Base-by-base conservation (phyloP, 2,888 invertebrate genomes). In the Dynastes tityus region DNA sequence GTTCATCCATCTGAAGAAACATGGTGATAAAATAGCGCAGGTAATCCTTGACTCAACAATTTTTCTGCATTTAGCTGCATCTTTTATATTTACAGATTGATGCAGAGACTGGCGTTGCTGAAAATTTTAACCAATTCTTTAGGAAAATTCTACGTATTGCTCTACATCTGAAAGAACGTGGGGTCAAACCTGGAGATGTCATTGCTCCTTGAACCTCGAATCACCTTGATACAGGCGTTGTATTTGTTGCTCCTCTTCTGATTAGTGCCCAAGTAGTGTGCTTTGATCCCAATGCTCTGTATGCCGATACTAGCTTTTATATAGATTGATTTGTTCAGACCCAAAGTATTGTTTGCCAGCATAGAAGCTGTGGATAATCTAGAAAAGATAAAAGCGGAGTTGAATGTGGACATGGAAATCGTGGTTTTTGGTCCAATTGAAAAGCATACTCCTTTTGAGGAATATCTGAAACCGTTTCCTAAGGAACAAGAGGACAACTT, bases 181-280 rank as follows among this genome's bases (percentile, higher is more conserved):
- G 90, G 2, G 76, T 91, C 0, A 80, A 86, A 71, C 79, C 81
- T 1, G 89, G 89, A 0, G 91, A 91, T 80, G 88, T 90, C 3
- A 87, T 91, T 68, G 83, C 88, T 0, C 80, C 90, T 0, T 90
- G 91, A 86, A 89, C 89, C 1, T 87, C 88, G 0, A 91, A 89
- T 80, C 89, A 90, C 49, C 45, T 90, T 2, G 87, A 91, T 77
- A 83, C 89, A 5, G 84, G 85, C 3, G 86, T 90, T 51, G 90
- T 91, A 0, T 87, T 89, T 64, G 88, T 91, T 55, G 90, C 90
- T 0, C 88, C 89, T 0, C 79, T 90, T 2, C 90, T 88, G 80
- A 85, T 90, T 6, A 91, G 91, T 1, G 86, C 85, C 9, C 84
- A 83, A 70, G 79, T 85, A 1, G 83, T 84, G 2, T 84, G 84